Base-by-base conservation (phyloP, 2,797 vertebrate species). In the Sternarchorhynchus goeldii region DNA sequence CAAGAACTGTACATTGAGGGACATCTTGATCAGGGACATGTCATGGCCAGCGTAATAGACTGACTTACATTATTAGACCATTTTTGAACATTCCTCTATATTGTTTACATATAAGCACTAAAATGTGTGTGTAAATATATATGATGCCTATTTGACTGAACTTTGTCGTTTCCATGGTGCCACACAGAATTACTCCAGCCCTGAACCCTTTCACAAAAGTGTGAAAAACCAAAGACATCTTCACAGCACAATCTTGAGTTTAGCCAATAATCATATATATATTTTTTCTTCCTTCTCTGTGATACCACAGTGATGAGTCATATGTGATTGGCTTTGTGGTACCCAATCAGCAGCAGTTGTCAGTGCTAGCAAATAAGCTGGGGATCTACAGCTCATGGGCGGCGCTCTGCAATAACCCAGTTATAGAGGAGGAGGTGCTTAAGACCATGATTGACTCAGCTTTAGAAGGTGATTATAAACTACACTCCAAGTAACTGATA, bases 241-340 rank as follows among this genome's bases (percentile, higher is more conserved):
- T 34, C 45, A 21, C 2, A 67, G 53, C 29, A 16, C 4, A 32
- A 21, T 56, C 18, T 58, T 50, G 16, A 62, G 21, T 63, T 20
- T 16, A 64, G 8, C 60, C 45, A 65, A 45, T 45, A 25, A 25
- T 25, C 25, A 25, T 12, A 8, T n/a, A 17, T 4, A n/a, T 53
- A 16, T 20, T 6, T 50, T 36, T 62, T 41, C 20, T 66, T 18
- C 78, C 55, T 18, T 56, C 41, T 82, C 58, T 8, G 79, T 70
- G 62, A 72, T 56, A 56, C 39, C 32, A 76, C 91, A 99, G 97
- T 81, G 96, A 96, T 21, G 95, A 99, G 91, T 95, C 94, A 3
- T 99, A 97, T 0, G 95, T 97, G 88, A 95, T 99, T 86, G 94
- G 95, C 87, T 99, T 99, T 76, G 89, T 98, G 91, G 97, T 99